Percentiles rank a stretch among this genome's conserved stretches.
phyloP scores from a whole-genome alignment of 2,113 vertebrate genomes.

The Triplophysa siluroides region DNA sequence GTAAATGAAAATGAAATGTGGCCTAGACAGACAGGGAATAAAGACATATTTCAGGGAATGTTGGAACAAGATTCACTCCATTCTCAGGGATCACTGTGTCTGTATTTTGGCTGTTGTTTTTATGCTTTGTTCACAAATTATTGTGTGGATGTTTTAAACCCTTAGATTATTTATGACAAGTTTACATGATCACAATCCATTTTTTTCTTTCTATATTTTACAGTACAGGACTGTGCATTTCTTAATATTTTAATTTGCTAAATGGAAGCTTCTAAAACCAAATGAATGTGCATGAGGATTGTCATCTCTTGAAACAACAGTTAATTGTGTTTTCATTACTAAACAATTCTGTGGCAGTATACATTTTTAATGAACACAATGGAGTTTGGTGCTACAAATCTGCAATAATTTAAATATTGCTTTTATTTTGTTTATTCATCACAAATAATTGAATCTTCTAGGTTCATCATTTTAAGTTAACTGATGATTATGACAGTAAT shows the following conservation, averaged over 20 bases:
- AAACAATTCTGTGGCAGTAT: background rate
- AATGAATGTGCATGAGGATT: background rate
- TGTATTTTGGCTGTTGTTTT: background rate
- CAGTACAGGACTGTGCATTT: background rate
- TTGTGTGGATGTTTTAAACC: constrained; percentile 3
- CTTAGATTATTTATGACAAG: constrained; percentile 14
- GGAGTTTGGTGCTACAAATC: constrained; percentile 7
- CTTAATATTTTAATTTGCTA: background rate
- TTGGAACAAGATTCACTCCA: constrained; percentile 16
- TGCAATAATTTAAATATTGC: background rate
- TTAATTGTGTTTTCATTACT: background rate
- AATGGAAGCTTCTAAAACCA: background rate
- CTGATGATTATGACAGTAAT: background rate
- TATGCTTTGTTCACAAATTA: constrained; percentile 4
- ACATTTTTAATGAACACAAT: background rate
- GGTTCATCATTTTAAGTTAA: background rate
- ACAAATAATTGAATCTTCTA: background rate
- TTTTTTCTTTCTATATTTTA: background rate
- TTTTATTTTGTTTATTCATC: constrained; percentile 1
- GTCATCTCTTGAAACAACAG: background rate
- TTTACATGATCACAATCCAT: constrained; percentile 9
- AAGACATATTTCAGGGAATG: constrained; percentile 28
- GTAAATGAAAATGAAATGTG: constrained; percentile 63
- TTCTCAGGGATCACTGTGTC: constrained; percentile 28
- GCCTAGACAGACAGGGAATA: background rate